Evolutionary conservation across 2,888 invertebrate species (phyloP).

Genomic region (Sminthurinus aureus): DNA sequence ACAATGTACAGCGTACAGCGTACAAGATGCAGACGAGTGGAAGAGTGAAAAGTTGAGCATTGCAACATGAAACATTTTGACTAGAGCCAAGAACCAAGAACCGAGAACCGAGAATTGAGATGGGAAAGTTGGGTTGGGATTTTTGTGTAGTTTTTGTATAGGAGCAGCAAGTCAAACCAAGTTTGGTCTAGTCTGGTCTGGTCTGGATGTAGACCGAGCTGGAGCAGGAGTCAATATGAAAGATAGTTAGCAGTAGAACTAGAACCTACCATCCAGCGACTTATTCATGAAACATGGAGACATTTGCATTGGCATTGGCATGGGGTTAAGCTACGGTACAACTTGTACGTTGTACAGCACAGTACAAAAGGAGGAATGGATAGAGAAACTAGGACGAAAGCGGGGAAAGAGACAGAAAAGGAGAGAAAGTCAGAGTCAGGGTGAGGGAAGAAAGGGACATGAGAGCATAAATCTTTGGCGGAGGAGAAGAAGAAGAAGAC

Average conservation of each 20-base stretch:
- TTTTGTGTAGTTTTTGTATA: neutral
- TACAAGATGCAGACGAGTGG: neutral
- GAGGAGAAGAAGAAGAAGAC: constrained; percentile 32
- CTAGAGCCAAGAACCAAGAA: neutral
- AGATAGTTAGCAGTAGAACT: neutral
- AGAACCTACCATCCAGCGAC: neutral
- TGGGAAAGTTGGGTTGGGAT: neutral
- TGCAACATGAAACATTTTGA: neutral
- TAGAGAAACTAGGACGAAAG: neutral
- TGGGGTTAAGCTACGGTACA: no score
- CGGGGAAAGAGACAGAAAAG: constrained; percentile 18
- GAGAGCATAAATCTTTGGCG: constrained; percentile 33
- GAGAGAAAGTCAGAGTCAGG: neutral
- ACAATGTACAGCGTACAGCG: neutral
- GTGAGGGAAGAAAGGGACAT: constrained; percentile 11
- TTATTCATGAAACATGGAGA: constrained; percentile 20
- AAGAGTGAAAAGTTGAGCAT: neutral
- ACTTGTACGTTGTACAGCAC: no score
- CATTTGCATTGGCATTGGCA: no score
- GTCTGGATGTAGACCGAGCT: neutral
- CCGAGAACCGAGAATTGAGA: neutral
- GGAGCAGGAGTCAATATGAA: constrained; percentile 3
- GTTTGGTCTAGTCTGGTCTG: neutral
- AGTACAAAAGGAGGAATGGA: no score
- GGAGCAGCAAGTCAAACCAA: neutral